phyloP scores from a whole-genome alignment of 1,140 invertebrate species.

The Neomicropteryx cornuta region DNA sequence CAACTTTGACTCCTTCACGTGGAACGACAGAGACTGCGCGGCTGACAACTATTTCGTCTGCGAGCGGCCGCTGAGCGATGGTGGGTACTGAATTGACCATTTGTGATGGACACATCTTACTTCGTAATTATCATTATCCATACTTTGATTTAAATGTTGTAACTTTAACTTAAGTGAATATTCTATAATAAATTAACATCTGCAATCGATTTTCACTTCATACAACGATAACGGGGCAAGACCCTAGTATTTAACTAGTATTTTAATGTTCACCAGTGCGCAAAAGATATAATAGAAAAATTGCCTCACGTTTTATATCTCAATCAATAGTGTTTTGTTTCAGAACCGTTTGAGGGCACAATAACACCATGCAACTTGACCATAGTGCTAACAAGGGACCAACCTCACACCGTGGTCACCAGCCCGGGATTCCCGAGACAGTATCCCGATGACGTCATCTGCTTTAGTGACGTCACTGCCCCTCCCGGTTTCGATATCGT shows the following conservation, averaged over 20 bases:
- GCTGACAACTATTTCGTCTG: slow-evolving; percentile 62
- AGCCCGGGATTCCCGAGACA: slow-evolving; percentile 57
- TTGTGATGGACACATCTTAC: too few species aligned
- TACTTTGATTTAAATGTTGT: too few species aligned
- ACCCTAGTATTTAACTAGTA: too few species aligned
- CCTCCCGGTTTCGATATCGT: slow-evolving; percentile 47
- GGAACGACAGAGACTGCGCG: slow-evolving; percentile 66
- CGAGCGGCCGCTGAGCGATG: slow-evolving; percentile 43
- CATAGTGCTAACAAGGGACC: slow-evolving; percentile 42
- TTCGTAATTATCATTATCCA: too few species aligned
- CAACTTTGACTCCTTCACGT: slow-evolving; percentile 47
- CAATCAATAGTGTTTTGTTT: slow-evolving; percentile 6
- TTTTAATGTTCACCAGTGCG: too few species aligned
- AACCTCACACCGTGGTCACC: slow-evolving; percentile 44
- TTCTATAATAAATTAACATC: too few species aligned
- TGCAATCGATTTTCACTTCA: too few species aligned
- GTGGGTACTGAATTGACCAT: slow-evolving; percentile 26
- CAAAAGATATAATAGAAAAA: too few species aligned
- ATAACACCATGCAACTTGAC: slow-evolving; percentile 49
- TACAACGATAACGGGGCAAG: too few species aligned
- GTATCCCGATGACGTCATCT: slow-evolving; percentile 59
- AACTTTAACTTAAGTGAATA: too few species aligned
- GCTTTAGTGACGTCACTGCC: slow-evolving; percentile 45
- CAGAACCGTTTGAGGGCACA: slow-evolving; percentile 30
- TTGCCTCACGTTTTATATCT: too few species aligned